Conservation (phyloP, 92 coral and sea anemone genomes). For the Nematostella vectensis region DNA sequence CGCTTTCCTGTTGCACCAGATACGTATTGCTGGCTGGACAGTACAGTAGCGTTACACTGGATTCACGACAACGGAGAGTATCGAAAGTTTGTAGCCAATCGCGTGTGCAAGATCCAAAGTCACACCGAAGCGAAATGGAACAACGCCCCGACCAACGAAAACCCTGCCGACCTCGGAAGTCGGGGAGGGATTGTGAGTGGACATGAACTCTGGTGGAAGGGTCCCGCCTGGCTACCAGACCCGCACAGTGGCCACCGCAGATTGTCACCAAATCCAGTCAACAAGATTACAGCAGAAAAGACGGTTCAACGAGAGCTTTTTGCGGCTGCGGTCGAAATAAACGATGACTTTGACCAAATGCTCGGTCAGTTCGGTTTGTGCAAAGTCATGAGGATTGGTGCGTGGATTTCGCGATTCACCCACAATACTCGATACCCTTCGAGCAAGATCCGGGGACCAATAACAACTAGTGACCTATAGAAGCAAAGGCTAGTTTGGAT, state of each 20-base stretch:
- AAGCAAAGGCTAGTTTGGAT: conserved; percentile 19
- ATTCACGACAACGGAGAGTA: conserved; percentile 34
- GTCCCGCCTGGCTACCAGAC: conserved; percentile 49
- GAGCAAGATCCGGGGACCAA: conserved; percentile 19
- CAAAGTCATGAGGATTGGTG: conserved; percentile 57
- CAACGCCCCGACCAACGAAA: conserved; percentile 42
- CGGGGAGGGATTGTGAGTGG: conserved; percentile 43
- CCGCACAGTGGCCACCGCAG: conserved; percentile 39
- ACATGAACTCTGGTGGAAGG: conserved; percentile 36
- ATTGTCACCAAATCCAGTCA: conserved; percentile 18
- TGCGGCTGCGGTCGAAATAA: conserved; percentile 35
- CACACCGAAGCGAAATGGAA: conserved; percentile 36
- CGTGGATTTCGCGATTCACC: conserved; percentile 56
- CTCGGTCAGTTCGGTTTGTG: conserved; percentile 61
- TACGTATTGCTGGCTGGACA: conserved; percentile 50
- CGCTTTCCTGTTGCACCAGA: conserved; percentile 17
- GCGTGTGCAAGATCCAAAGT: conserved; percentile 43
- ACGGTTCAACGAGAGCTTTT: conserved; percentile 50
- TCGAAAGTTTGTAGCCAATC: conserved; percentile 51
- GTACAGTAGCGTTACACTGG: conserved; percentile 54
- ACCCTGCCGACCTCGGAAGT: conserved; percentile 64
- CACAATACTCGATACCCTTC: conserved; percentile 43
- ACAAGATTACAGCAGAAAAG: conserved; percentile 23
- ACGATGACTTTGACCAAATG: conserved; percentile 21
- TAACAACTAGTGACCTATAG: conserved; percentile 29